Evolutionary conservation across 2,888 invertebrate genomes (phyloP).

Genomic region (Plagiodera versicolora): DNA sequence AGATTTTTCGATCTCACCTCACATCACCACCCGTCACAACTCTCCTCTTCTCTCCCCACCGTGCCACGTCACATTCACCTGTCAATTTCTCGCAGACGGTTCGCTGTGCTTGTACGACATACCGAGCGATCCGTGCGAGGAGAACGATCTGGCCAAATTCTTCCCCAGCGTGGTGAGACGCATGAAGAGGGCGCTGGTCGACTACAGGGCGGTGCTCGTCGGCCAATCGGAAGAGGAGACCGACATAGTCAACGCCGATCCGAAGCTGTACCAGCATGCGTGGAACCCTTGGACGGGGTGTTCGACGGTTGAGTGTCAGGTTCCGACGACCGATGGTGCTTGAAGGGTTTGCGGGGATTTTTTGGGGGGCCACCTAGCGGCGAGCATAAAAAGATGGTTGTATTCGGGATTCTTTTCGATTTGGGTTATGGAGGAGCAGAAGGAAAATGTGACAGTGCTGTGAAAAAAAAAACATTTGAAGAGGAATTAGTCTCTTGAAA

Average conservation of each 20-base stretch:
- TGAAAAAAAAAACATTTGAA: no score
- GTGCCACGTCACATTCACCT: no score
- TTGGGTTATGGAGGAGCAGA: no score
- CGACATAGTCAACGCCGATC: slow-evolving; percentile 65
- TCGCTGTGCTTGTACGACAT: slow-evolving; percentile 77
- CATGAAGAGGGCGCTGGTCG: slow-evolving; percentile 56
- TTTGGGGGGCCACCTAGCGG: no score
- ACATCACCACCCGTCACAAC: no score
- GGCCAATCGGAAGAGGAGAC: slow-evolving; percentile 59
- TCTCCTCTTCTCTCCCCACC: no score
- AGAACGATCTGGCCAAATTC: slow-evolving; percentile 64
- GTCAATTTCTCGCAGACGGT: slow-evolving; percentile 56
- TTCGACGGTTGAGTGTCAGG: slow-evolving; percentile 36
- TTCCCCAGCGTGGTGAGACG: slow-evolving; percentile 59
- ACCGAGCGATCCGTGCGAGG: slow-evolving; percentile 77
- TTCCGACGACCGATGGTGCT: neutral
- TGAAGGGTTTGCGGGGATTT: no score
- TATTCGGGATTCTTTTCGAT: no score
- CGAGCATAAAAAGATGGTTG: no score
- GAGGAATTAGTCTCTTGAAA: no score
- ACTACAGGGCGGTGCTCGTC: slow-evolving; percentile 59
- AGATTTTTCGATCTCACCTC: no score
- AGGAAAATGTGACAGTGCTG: no score
- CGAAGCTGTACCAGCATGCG: slow-evolving; percentile 68
- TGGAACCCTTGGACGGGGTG: slow-evolving; percentile 70